A percentile compares a stretch with the other conserved stretches of the same genome.
phyloP scores from a whole-genome alignment of 2,888 invertebrate species.

The Drosophila diplacantha region DNA sequence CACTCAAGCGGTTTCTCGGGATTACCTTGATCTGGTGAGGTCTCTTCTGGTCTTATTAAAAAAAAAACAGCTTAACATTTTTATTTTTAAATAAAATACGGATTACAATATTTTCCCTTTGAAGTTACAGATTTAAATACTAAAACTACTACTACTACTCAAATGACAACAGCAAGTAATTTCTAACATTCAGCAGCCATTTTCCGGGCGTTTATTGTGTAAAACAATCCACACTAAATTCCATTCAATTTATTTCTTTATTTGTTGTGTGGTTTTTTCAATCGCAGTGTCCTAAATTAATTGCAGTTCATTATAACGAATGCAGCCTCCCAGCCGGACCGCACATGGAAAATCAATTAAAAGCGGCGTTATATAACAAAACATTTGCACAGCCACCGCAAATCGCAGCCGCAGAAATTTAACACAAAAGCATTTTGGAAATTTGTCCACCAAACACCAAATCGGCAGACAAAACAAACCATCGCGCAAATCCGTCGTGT shows the following conservation, averaged over 20 bases:
- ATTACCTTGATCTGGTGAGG: constrained; percentile 11
- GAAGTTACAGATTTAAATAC: not conserved
- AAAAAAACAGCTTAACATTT: not conserved
- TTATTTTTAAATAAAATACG: not conserved
- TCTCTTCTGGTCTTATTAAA: not conserved
- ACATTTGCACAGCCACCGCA: constrained; percentile 57
- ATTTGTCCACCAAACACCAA: constrained; percentile 13
- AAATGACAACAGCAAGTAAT: not conserved
- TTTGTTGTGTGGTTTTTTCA: constrained; percentile 30
- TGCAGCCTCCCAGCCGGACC: constrained; percentile 6
- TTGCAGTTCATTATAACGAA: constrained; percentile 58
- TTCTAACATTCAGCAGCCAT: too few relatives aligned
- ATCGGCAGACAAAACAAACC: constrained; percentile 20
- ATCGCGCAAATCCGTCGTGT: constrained; percentile 11
- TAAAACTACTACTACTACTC: too few relatives aligned
- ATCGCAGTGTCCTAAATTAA: constrained; percentile 44
- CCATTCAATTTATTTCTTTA: constrained; percentile 20
- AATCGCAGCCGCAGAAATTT: constrained; percentile 58
- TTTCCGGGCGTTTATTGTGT: not conserved
- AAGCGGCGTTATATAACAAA: constrained; percentile 52
- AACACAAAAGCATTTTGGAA: constrained; percentile 26
- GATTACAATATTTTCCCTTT: not conserved
- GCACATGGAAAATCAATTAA: constrained; percentile 67
- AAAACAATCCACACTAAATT: constrained; percentile 5
- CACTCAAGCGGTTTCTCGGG: constrained; percentile 11